Conservation (phyloP, 2,113 vertebrate genomes). For the Pomatostomus ruficeps region DNA sequence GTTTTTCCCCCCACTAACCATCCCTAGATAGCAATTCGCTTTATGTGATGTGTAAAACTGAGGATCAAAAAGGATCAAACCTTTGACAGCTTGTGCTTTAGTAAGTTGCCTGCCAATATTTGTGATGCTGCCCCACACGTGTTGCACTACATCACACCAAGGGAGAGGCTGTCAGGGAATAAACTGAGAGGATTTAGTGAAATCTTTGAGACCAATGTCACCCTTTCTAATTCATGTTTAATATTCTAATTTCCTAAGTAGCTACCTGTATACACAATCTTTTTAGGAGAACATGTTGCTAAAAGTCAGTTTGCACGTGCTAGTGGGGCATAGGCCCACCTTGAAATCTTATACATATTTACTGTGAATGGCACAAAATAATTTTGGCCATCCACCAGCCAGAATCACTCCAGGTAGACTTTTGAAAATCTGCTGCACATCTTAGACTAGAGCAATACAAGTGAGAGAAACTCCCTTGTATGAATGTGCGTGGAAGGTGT, state of each 20-base stretch:
- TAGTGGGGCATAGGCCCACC: background rate
- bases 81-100: background rate
- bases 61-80: background rate
- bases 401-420: background rate
- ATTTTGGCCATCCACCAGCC: background rate
- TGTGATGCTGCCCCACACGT: background rate
- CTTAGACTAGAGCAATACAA: background rate
- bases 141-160: background rate
- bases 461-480: background rate
- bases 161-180: background rate
- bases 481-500: background rate
- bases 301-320: background rate
- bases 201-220: background rate
- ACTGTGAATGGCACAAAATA: background rate
- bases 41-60: background rate
- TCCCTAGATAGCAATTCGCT: background rate
- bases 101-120: background rate
- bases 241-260: background rate
- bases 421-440: background rate
- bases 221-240: background rate
- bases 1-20: background rate
- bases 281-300: background rate
- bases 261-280: background rate
- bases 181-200: background rate
- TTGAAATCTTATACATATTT: background rate